A percentile compares a stretch with the other conserved stretches of the same genome.
phyloP scores from a whole-genome alignment of 2,888 invertebrate species.

The Pyrrhia umbra region DNA sequence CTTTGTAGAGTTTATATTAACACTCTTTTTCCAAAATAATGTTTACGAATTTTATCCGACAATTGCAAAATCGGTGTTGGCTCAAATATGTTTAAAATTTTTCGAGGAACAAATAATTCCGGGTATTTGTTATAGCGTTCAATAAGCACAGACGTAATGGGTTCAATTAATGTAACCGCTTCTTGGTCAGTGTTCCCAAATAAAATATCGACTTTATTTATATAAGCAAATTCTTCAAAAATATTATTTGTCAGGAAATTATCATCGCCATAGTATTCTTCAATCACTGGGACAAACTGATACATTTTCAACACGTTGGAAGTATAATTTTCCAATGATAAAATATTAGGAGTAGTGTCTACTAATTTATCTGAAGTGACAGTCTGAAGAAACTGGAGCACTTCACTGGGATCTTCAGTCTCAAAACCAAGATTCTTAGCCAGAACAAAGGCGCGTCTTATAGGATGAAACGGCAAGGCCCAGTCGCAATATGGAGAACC shows the following conservation, averaged over 20 bases:
- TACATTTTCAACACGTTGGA: slow-evolving; percentile 18
- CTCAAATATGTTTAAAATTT: neutral
- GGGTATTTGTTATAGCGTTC: slow-evolving; percentile 11
- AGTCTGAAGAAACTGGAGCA: slow-evolving; percentile 28
- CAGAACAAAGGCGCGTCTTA: slow-evolving; percentile 30
- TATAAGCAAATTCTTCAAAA: neutral
- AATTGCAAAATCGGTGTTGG: slow-evolving; percentile 8
- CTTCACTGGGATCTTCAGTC: slow-evolving; percentile 8
- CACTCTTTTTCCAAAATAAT: slow-evolving; percentile 21
- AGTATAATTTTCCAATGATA: slow-evolving; percentile 20
- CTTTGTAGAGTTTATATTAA: slow-evolving; percentile 9
- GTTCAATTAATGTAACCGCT: neutral
- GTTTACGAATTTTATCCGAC: slow-evolving; percentile 15
- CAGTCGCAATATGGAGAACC: slow-evolving; percentile 14
- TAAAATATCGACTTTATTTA: slow-evolving; percentile 30
- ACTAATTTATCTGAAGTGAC: slow-evolving; percentile 22
- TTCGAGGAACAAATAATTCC: slow-evolving; percentile 24
- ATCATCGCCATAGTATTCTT: slow-evolving; percentile 18
- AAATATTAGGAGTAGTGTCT: slow-evolving; percentile 14
- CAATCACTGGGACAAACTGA: slow-evolving; percentile 34
- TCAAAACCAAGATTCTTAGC: slow-evolving; percentile 27
- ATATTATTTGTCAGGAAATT: slow-evolving; percentile 18
- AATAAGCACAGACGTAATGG: neutral
- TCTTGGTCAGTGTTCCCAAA: slow-evolving; percentile 31
- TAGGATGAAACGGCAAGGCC: slow-evolving; percentile 11